Conservation (phyloP, 2,888 invertebrate genomes). For the Acronicta aceris region DNA sequence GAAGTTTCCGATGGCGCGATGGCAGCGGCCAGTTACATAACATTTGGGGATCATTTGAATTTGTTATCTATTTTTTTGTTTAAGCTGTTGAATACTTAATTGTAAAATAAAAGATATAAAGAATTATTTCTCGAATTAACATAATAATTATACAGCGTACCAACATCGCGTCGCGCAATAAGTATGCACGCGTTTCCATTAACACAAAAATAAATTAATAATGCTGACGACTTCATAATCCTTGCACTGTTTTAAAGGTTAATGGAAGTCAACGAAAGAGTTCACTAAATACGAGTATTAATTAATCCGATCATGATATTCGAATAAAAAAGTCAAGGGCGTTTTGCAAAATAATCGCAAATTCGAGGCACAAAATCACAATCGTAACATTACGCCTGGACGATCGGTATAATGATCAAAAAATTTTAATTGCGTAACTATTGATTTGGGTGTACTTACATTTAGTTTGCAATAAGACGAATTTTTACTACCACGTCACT, state of each 20-base stretch:
- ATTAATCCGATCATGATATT: conserved; percentile 41
- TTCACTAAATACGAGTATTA: conserved; percentile 42
- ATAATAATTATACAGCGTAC: background rate
- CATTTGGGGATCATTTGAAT: conserved; percentile 6
- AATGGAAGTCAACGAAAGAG: conserved; percentile 34
- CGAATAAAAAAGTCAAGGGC: conserved; percentile 29
- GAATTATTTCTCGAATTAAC: background rate
- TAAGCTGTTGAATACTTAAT: too few relatives aligned
- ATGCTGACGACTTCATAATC: conserved; percentile 36
- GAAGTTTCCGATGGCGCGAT: conserved; percentile 2
- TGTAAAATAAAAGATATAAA: background rate
- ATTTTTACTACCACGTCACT: conserved; percentile 50
- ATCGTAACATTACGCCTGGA: conserved; percentile 56
- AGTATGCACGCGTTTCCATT: conserved; percentile 37
- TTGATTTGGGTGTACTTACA: conserved; percentile 64
- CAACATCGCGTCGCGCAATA: background rate
- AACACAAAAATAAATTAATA: conserved; percentile 27
- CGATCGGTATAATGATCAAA: conserved; percentile 68
- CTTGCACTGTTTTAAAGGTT: conserved; percentile 25
- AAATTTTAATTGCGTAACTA: conserved; percentile 69
- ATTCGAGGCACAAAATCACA: conserved; percentile 46
- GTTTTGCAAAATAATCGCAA: conserved; percentile 45
- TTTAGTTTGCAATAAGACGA: conserved; percentile 56
- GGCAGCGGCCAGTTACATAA: conserved; percentile 22
- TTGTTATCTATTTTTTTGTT: too few relatives aligned